Conservation (phyloP, 2,797 vertebrate species). For the Sebastes cheni region DNA sequence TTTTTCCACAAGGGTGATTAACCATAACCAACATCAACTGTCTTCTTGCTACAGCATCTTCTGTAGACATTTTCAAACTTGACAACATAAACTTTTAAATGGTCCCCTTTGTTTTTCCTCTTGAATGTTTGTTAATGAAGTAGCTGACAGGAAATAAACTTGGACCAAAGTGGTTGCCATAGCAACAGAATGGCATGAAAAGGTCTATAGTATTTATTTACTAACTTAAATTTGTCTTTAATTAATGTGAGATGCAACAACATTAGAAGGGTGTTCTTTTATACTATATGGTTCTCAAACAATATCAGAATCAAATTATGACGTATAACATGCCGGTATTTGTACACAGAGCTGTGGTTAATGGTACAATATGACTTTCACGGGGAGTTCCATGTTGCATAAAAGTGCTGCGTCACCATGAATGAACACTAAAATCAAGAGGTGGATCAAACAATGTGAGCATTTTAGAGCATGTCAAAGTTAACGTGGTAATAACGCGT, state of each 20-base stretch:
- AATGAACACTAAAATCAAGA: conserved; percentile 9
- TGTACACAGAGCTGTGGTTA: not conserved
- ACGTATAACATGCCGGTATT: not conserved
- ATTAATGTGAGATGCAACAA: not conserved
- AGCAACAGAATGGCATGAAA: too few species aligned
- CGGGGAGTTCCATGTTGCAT: not conserved
- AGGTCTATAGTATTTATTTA: not conserved
- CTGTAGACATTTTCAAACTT: too few species aligned
- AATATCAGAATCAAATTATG: not conserved
- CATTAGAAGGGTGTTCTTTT: not conserved
- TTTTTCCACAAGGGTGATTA: not conserved
- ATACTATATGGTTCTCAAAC: not conserved
- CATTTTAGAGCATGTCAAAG: too few species aligned
- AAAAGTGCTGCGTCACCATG: not conserved
- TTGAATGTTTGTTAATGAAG: too few species aligned
- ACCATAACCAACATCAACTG: not conserved
- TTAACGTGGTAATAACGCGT: too few species aligned
- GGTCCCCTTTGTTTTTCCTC: too few species aligned
- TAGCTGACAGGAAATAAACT: too few species aligned
- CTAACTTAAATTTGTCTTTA: too few species aligned
- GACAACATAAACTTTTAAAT: too few species aligned
- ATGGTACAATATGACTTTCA: not conserved
- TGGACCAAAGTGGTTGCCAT: too few species aligned
- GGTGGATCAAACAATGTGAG: conserved; percentile 11
- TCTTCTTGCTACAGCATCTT: not conserved